Base-by-base conservation (phyloP, 2,113 vertebrate species). In the Salvelinus fontinalis region DNA sequence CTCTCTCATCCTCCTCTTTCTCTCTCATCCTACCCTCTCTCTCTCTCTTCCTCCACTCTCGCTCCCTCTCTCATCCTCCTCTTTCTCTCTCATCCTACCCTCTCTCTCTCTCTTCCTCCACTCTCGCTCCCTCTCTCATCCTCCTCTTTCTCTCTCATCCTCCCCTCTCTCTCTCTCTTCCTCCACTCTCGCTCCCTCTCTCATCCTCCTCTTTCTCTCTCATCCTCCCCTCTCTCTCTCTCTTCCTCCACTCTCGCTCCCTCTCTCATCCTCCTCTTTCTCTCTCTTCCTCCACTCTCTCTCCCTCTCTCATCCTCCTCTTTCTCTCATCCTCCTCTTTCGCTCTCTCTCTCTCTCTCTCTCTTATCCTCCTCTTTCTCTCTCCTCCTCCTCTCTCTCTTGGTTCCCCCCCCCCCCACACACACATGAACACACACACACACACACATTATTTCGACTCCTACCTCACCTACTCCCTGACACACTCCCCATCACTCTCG, bases 391-490 rank as follows among this genome's bases (percentile, higher is more conserved):
- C 59, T 11, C 44, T 66, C 14, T 12, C 60, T 60, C 73, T 71
- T 68, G 22, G 51, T n/a, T n/a, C 57, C 22, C 34, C 48, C n/a
- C 49, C 18, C 44, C 31, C n/a, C 13, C 59, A 66, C 22, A 12
- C 54, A 54, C 70, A 39, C 48, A 3, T 9, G 44, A 66, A 66
- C 59, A 26, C 54, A 39, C 34, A 18, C 62, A 51, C 22, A 27
- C 62, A 75, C 44, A 74, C 64, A 57, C 62, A 48, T 62, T 20
- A 49, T 44, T 49, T 16, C 8, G 3, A 66, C 75, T 54, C 18
- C 54, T 24, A 59, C 13, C 48, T 66, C n/a, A 67, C 26, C 20
- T 77, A 70, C 18, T 14, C 68, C 67, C 71, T 67, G 70, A 67
- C n/a, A 49, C 4, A 31, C 60, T 59, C 73, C 3, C 39, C 24